Percentiles rank a stretch among this genome's conserved stretches.
These are phyloP conservation scores for Salvelinus sp. DNA, from an alignment of 2,113 vertebrate genomes.

Conservation along the genomic window DNA sequence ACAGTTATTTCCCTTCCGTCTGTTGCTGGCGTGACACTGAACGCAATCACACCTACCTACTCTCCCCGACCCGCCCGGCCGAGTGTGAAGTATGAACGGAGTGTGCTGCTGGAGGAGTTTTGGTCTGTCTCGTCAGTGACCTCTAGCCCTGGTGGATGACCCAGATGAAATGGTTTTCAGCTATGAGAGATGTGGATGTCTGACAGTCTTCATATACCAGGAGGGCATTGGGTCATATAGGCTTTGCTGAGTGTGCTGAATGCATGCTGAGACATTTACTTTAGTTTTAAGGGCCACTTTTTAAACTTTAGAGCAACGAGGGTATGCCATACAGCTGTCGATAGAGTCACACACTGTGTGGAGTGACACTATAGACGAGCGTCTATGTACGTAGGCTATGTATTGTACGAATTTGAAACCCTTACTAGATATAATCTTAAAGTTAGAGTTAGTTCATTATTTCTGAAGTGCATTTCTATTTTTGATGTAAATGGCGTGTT, in stretches of 20 bases:
- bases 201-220: not conserved
- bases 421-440: too few species aligned
- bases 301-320: not conserved
- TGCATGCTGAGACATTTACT: conserved; percentile 4
- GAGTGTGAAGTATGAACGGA: not conserved
- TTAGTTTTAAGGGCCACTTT: conserved; percentile 15
- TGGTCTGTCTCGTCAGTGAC: not conserved
- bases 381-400: too few species aligned
- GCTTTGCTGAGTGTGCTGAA: conserved; percentile 28
- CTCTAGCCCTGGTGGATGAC: not conserved
- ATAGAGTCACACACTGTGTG: not conserved
- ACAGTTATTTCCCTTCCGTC: too few species aligned
- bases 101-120: not conserved
- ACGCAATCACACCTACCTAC: not conserved
- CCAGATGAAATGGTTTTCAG: not conserved
- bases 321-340: not conserved
- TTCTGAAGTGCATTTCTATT: too few species aligned
- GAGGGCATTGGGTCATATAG: conserved; percentile 23
- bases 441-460: too few species aligned
- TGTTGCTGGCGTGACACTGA: not conserved
- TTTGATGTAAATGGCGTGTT: too few species aligned
- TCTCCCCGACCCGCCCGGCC: not conserved
- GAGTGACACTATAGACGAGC: too few species aligned
- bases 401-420: too few species aligned
- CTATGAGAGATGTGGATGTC: conserved; percentile 22